These are phyloP conservation scores for Cryptoblepharus egeriae DNA, from an alignment of 2,797 vertebrate species.

Conservation along the genomic window DNA sequence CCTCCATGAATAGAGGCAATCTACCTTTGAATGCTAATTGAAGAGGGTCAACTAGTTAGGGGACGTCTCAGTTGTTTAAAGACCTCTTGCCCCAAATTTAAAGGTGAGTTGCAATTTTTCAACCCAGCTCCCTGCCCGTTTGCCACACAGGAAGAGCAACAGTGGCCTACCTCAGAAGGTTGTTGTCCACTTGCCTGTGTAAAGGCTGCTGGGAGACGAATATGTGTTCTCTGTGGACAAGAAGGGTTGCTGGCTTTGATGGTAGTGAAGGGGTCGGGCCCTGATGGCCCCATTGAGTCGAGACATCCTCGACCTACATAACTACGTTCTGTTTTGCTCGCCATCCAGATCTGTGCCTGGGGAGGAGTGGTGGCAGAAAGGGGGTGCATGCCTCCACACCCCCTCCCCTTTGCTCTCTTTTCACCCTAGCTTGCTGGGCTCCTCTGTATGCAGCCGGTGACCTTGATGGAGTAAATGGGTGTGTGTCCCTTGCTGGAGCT, in stretches of 20 bases:
- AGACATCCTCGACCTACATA: not conserved
- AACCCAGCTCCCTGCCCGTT: too few relatives aligned
- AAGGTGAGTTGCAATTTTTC: not conserved
- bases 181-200: not conserved
- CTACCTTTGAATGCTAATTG: too few relatives aligned
- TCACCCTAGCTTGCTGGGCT: conserved; percentile 8
- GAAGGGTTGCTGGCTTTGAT: not conserved
- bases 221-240: not conserved
- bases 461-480: not conserved
- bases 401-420: not conserved
- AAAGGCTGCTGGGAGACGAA: too few relatives aligned
- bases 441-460: fast-evolving
- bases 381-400: fast-evolving
- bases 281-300: not conserved
- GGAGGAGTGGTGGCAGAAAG: too few relatives aligned
- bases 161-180: not conserved
- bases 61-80: too few relatives aligned
- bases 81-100: too few relatives aligned
- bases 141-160: fast-evolving
- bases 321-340: too few relatives aligned
- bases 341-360: too few relatives aligned
- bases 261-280: not conserved
- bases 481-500: not conserved
- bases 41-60: too few relatives aligned
- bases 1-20: too few relatives aligned